Base-by-base conservation (phyloP, 1,140 invertebrate genomes). In the Teleopsis dalmanni region DNA sequence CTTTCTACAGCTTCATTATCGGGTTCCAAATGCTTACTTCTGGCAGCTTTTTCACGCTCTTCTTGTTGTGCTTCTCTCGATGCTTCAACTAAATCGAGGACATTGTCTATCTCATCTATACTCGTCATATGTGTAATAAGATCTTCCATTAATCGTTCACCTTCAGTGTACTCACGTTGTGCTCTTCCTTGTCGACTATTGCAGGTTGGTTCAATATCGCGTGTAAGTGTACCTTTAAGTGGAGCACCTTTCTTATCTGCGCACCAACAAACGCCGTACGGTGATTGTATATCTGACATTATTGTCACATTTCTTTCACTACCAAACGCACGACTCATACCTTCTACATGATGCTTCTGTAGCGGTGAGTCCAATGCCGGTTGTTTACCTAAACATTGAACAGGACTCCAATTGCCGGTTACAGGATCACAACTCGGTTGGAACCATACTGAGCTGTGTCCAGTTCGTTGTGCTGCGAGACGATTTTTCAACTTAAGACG, bases 201-300 rank as follows among this genome's bases (percentile, higher is more conserved):
- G 58, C 86, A 88, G 18, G 78, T 76, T 1, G 81, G 84, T 51
- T 87, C 81, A 8, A 74, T 71, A 5, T 81, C 81, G n/a, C 84
- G 74, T 4, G 83, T 82, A 22, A 89, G 62, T 0, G 84, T 85
- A 1, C 86, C 87, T 64, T 88, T 87, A 0, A 89, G 68, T 0
- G 86, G 84, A 51, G 87, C 83, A 2, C 88, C 88, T 54, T 84
- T 80, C 11, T 80, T 80, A 51, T 83, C 84, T 1, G 89, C 87
- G 65, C 88, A 91, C 87, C 88, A 91, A 61, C 88, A 91, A 0
- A 91, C 82, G 5, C 80, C 81, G 41, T 63, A 63, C 0, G 61
- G 47, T 18, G 48, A 54, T 11, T 52, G 19, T 9, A 21, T 41
- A 3, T 37, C 13, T 16, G 43, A 18, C 9, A 8, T 59, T 33